A percentile compares a stretch with the other conserved stretches of the same genome.
phyloP scores from a whole-genome alignment of 2,113 vertebrate species.

The Lagenorhynchus albirostris region DNA sequence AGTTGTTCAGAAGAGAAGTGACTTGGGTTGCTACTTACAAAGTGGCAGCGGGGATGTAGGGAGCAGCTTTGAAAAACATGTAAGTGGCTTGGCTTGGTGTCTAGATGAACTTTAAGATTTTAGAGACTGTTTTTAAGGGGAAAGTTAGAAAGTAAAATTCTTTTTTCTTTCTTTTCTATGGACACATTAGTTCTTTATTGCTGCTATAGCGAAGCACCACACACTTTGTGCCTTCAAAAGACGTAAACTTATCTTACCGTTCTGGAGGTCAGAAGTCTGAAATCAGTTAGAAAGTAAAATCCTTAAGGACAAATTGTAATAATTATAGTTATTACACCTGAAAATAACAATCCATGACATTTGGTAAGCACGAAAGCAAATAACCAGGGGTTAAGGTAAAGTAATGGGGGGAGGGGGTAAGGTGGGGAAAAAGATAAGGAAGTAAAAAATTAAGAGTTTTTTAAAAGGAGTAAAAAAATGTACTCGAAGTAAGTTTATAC shows the following conservation, averaged over 20 bases:
- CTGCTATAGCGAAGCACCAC: no score
- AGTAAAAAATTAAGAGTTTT: neutral
- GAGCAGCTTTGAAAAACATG: neutral
- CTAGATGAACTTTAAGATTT: neutral
- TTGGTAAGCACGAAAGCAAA: neutral
- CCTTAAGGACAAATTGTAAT: neutral
- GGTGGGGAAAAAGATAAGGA: neutral
- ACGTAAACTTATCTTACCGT: no score
- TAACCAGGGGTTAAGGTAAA: neutral
- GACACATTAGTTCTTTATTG: no score
- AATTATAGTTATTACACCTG: neutral
- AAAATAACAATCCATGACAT: neutral
- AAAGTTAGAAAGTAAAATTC: neutral
- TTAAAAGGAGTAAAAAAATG: neutral
- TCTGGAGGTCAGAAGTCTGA: no score
- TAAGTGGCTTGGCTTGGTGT: neutral
- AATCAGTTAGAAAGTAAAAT: neutral
- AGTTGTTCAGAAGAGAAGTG: neutral
- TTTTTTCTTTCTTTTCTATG: no score
- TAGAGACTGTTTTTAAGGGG: neutral
- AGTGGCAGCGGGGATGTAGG: neutral
- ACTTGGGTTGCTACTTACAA: neutral
- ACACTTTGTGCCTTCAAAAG: no score
- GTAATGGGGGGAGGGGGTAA: neutral
- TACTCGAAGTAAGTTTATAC: neutral